Base-by-base conservation (phyloP, 2,888 invertebrate genomes). In the Xanthia icteritia region DNA sequence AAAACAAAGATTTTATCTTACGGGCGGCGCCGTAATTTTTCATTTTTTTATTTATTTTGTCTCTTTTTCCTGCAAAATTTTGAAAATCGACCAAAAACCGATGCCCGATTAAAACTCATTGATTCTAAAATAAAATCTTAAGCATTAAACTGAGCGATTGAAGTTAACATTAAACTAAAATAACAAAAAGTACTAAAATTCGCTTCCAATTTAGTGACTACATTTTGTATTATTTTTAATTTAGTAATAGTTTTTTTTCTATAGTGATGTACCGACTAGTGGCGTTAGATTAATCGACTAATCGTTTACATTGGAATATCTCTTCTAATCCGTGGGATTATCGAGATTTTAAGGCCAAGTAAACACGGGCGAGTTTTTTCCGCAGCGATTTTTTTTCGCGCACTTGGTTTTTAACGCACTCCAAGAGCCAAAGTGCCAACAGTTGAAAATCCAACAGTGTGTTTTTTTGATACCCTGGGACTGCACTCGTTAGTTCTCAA, bases 71-170 rank as follows among this genome's bases (percentile, higher is more conserved):
- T 31, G 20, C 0, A 11, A 39, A 15, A 0, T 20, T 5, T 77
- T 20, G 23, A 67, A 67, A 72, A 51, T 58, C 42, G 56, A 60
- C 76, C 69, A 73, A 85, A 79, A 58, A 64, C 13, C 27, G 58
- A 79, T 69, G 48, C 48, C 70, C 5, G 54, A 51, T 23, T 45
- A 66, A 68, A 65, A 76, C 45, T 69, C 31, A 84, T 65, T 74
- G 48, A 61, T 76, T 68, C 42, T 76, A 75, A 85, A 79, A 68
- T 72, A 72, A 81, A 65, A 58, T 75, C 84, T 79, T 87, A 85
- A 81, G 87, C 79, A 67, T 77, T 71, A 63, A 77, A 81, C 81
- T 79, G 85, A 87, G 85, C 85, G 68, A 75, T 64, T 79, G 27
- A 75, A 70, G 58, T 56, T 69, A 71, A 79, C 68, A 65, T 27